phyloP scores from a whole-genome alignment of 1,140 invertebrate species.

The Hylyphantes graminicola region DNA sequence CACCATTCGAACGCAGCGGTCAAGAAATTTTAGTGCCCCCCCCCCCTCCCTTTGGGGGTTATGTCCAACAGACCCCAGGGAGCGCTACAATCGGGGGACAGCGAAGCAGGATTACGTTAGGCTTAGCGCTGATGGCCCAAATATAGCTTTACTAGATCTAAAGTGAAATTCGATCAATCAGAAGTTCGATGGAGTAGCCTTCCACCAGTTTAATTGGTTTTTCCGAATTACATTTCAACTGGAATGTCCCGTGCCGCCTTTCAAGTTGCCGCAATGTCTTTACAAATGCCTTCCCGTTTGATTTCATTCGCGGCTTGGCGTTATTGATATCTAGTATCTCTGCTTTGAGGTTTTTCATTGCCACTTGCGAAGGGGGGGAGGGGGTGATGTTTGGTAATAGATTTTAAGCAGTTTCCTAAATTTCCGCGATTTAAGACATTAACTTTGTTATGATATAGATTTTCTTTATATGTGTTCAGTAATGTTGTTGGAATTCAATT shows the following conservation, averaged over 20 bases:
- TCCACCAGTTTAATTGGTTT: conserved; percentile 57
- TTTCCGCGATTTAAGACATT: no score
- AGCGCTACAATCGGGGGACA: conserved; percentile 57
- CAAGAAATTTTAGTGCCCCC: conserved; percentile 56
- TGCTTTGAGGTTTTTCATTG: background rate
- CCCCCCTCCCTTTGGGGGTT: conserved; percentile 34
- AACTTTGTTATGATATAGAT: no score
- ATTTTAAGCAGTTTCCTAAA: no score
- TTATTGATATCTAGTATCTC: conserved; percentile 38
- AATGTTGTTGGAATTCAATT: no score
- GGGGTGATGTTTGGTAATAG: no score
- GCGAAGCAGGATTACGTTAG: conserved; percentile 54
- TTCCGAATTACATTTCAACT: conserved; percentile 58
- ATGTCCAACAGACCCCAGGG: conserved; percentile 56
- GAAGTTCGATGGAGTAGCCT: conserved; percentile 47
- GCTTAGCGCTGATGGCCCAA: conserved; percentile 58
- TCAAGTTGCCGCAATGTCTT: conserved; percentile 32
- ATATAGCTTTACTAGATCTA: conserved; percentile 60
- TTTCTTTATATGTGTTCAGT: no score
- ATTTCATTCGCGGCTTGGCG: conserved; percentile 25
- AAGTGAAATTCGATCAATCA: conserved; percentile 60
- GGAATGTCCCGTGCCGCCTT: conserved; percentile 32
- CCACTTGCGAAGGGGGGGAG: no score
- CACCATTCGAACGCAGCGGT: conserved; percentile 35
- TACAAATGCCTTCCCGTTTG: conserved; percentile 42